These are phyloP conservation scores for Magallana ariakensis DNA, from an alignment of 1,140 invertebrate species.

Conservation along the genomic window DNA sequence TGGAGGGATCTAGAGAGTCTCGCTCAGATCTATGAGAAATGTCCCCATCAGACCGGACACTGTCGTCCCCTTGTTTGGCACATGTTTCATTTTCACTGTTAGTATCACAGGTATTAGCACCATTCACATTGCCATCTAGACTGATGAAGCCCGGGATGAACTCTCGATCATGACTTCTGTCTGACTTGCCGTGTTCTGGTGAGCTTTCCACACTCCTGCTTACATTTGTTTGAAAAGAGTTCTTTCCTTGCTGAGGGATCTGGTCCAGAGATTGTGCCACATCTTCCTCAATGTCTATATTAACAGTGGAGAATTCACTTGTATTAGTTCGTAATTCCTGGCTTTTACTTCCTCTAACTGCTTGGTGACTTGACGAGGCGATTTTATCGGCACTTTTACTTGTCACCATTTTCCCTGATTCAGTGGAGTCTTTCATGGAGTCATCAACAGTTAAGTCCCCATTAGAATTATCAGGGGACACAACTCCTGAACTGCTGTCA, in stretches of 20 bases:
- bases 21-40: constrained; percentile 34
- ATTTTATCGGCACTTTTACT: constrained; percentile 78
- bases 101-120: constrained; percentile 41
- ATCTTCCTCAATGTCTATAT: constrained; percentile 90
- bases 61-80: constrained; percentile 10
- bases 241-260: constrained; percentile 86
- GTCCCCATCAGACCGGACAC: background rate
- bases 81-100: constrained; percentile 32
- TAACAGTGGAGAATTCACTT: constrained; percentile 68
- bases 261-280: constrained; percentile 95
- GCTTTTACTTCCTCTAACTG: constrained; percentile 76
- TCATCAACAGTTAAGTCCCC: constrained; percentile 13
- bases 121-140: constrained; percentile 56
- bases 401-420: constrained; percentile 59
- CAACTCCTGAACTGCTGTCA: constrained; percentile 57
- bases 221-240: constrained; percentile 78
- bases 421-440: constrained; percentile 22
- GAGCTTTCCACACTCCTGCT: constrained; percentile 82
- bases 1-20: constrained; percentile 51
- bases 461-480: constrained; percentile 47
- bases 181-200: constrained; percentile 79
- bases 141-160: constrained; percentile 84
- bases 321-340: constrained; percentile 74
- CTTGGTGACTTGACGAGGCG: constrained; percentile 51
- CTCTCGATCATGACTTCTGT: constrained; percentile 80